Base-by-base conservation (phyloP, 1,140 invertebrate genomes). In the Battus philenor region DNA sequence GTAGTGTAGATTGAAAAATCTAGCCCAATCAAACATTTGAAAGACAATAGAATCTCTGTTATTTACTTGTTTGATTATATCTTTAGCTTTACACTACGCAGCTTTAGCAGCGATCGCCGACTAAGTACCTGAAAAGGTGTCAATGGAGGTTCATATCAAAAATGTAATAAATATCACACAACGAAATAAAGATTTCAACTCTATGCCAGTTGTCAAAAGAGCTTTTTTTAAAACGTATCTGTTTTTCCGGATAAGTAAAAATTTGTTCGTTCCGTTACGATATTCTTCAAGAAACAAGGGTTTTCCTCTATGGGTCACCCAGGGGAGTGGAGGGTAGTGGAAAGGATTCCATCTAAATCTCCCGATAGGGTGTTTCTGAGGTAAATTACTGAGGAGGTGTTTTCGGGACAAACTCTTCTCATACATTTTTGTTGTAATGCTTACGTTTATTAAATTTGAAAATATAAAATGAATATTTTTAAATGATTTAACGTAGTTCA, bases 91-190 rank as follows among this genome's bases (percentile, higher is more conserved):
- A 26, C 3, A 26, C 20, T 26, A 39, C 9, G 34, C 13, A 38
- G 24, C 18, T 39, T 39, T 17, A 8, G 22, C 34, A 53, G 46
- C 59, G 59, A 73, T 69, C 67, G 61, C 51, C 51, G 60, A 58
- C 60, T 75, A 73, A 78, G 69, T 71, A 71, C 63, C 65, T 68
- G 69, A 75, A 75, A 75, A 78, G 69, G 74, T 78, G 71, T 68
- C 71, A 69, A 71, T 71, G 66, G 61, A 65, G 44, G 61, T 61
- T 44, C 41, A 27, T 47, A 31, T 26, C 12, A 34, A 33, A 47
- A 55, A 55, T 31, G 56, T 38, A 54, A 16, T 52, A 68, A 50
- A 5, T 31, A 18, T 22, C 30, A 10, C 16, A 1, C 0, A 15
- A 12, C 12, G 20, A n/a, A 10, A 12, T 41, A 36, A 26, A 26